Percentiles rank a stretch among this genome's conserved stretches.
Conservation (phyloP, 2,888 invertebrate genomes). For the Catocala sponsa region DNA sequence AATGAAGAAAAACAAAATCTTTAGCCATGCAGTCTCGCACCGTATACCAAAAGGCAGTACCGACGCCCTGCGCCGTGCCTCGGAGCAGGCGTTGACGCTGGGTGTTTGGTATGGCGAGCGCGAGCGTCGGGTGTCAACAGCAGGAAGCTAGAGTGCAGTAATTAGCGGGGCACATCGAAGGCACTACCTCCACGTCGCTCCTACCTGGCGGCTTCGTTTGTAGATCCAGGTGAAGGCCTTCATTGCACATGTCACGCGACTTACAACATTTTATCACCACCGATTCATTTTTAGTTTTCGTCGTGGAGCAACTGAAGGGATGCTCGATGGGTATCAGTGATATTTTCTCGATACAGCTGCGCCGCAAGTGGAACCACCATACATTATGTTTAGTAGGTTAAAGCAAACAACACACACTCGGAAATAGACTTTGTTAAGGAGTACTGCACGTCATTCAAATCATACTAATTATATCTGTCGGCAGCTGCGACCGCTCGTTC, state of each 20-base stretch:
- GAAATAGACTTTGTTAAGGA: slow-evolving; percentile 80
- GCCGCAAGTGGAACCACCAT: slow-evolving; percentile 86
- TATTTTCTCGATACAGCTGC: slow-evolving; percentile 93
- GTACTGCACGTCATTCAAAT: slow-evolving; percentile 83
- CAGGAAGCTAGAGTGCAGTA: slow-evolving; percentile 62
- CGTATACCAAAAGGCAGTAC: slow-evolving; percentile 67
- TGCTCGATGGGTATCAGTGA: slow-evolving; percentile 93
- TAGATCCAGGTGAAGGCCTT: slow-evolving; percentile 90
- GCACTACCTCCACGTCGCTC: slow-evolving; percentile 69
- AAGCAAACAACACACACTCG: slow-evolving; percentile 87
- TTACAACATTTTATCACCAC: slow-evolving; percentile 95
- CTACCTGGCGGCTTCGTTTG: slow-evolving; percentile 91
- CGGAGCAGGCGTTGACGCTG: slow-evolving; percentile 42
- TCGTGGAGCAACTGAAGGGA: slow-evolving; percentile 94
- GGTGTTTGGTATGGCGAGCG: slow-evolving; percentile 44
- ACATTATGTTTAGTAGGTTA: slow-evolving; percentile 88
- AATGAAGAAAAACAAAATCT: slow-evolving; percentile 59
- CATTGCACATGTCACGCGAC: slow-evolving; percentile 92
- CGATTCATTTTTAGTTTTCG: slow-evolving; percentile 92
- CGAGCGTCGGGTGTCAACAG: slow-evolving; percentile 50
- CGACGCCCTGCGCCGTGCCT: slow-evolving; percentile 37
- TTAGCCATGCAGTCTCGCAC: slow-evolving; percentile 80
- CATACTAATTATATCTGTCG: slow-evolving; percentile 66
- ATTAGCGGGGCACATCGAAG: slow-evolving; percentile 68
- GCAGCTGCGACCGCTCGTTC: slow-evolving; percentile 60